Conservation (phyloP, 2,797 vertebrate genomes). For the Enteromius argenteus region DNA sequence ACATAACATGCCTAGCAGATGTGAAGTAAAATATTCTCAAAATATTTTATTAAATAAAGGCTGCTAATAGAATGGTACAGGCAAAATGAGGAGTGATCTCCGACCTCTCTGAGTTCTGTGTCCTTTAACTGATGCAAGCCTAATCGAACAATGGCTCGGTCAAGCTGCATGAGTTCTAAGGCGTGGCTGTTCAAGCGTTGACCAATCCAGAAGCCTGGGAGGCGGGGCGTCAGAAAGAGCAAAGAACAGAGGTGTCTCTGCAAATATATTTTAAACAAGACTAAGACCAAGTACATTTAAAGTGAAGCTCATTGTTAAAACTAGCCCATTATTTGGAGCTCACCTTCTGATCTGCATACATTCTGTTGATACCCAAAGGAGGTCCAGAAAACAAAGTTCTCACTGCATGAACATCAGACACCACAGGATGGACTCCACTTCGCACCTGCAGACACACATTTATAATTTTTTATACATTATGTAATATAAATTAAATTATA, state of each 20-base stretch:
- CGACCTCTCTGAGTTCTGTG: slow-evolving; percentile 85
- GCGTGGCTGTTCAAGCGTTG: slow-evolving; percentile 81
- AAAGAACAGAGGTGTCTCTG: slow-evolving; percentile 86
- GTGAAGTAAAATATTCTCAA: background rate
- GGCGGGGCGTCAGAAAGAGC: slow-evolving; percentile 86
- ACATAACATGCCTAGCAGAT: slow-evolving; percentile 88
- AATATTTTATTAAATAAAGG: background rate
- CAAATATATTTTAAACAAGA: slow-evolving; percentile 3
- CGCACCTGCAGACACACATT: slow-evolving; percentile 76
- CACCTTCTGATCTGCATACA: slow-evolving; percentile 83
- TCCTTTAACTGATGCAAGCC: slow-evolving; percentile 83
- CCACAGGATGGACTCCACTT: slow-evolving; percentile 78
- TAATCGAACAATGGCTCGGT: slow-evolving; percentile 83
- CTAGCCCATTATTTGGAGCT: slow-evolving; percentile 60
- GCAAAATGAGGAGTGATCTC: background rate
- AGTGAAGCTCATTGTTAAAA: background rate
- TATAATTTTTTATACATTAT: background rate
- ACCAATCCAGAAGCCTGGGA: slow-evolving; percentile 82
- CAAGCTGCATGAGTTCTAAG: slow-evolving; percentile 86
- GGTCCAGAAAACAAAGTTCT: slow-evolving; percentile 80
- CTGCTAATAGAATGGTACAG: background rate
- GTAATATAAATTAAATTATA: no score
- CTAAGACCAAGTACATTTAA: background rate
- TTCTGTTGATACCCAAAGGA: slow-evolving; percentile 78
- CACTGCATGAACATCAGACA: slow-evolving; percentile 81